Evolutionary conservation across 2,888 invertebrate species (phyloP).

Genomic region (Dynastes grantii): DNA sequence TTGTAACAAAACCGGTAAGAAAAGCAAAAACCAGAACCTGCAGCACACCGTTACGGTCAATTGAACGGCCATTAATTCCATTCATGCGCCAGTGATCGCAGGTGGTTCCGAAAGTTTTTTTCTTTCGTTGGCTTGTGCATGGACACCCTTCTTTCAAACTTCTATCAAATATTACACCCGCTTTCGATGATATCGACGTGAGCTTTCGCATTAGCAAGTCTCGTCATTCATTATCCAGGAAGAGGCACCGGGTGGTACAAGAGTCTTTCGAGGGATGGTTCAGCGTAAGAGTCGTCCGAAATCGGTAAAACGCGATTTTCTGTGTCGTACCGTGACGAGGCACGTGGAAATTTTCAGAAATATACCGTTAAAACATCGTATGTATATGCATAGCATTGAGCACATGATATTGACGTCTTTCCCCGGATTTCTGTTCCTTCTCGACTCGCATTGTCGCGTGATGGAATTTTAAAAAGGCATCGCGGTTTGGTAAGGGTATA

Average conservation of each 20-base stretch:
- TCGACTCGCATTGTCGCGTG: conserved; percentile 6
- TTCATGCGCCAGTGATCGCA: conserved; percentile 33
- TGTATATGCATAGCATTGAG: not conserved
- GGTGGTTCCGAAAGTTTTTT: conserved; percentile 12
- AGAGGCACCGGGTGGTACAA: not conserved
- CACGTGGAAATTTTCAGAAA: conserved; percentile 10
- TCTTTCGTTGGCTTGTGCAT: not conserved
- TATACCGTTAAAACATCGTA: not conserved
- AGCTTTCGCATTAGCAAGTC: not conserved
- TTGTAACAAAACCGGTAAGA: not conserved
- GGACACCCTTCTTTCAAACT: not conserved
- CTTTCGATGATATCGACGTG: conserved; percentile 6
- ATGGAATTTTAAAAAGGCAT: conserved; percentile 10
- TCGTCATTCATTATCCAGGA: not conserved
- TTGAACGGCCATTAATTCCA: not conserved
- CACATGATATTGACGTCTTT: conserved; percentile 3
- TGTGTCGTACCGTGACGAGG: conserved; percentile 29
- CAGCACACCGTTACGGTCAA: not conserved
- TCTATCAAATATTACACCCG: not conserved
- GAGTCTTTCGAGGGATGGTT: not conserved
- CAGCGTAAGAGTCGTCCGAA: conserved; percentile 6
- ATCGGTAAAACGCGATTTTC: conserved; percentile 31
- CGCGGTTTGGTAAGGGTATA: not conserved
- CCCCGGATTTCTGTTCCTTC: not conserved
- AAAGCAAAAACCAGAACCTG: not conserved